These are phyloP conservation scores for Drosophila persimilis DNA, from an alignment of 1,140 invertebrate genomes.

Conservation along the genomic window DNA sequence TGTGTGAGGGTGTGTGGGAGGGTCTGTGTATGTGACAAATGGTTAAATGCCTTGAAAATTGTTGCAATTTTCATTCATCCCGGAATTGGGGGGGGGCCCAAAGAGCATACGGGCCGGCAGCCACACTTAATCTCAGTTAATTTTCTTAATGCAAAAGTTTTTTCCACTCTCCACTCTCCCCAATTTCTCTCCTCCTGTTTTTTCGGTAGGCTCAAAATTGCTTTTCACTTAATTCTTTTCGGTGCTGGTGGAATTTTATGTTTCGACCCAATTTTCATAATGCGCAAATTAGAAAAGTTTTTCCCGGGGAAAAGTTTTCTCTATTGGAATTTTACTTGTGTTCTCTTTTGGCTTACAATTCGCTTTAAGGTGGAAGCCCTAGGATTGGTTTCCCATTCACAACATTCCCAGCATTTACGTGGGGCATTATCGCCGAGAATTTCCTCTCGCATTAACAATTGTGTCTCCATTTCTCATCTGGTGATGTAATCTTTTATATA, in stretches of 20 bases:
- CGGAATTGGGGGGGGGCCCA: background rate
- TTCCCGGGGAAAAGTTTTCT: slow-evolving; percentile 23
- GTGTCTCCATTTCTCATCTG: slow-evolving; percentile 56
- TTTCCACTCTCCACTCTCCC: slow-evolving; percentile 49
- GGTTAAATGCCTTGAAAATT: slow-evolving; percentile 75
- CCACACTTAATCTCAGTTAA: slow-evolving; percentile 79
- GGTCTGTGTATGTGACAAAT: slow-evolving; percentile 64
- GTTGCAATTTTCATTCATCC: slow-evolving; percentile 59
- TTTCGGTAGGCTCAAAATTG: slow-evolving; percentile 53
- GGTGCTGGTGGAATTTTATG: slow-evolving; percentile 15
- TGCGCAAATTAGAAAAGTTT: slow-evolving; percentile 79
- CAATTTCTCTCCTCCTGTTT: slow-evolving; percentile 19
- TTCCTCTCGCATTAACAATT: slow-evolving; percentile 41
- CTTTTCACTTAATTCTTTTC: slow-evolving; percentile 46
- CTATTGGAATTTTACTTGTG: slow-evolving; percentile 14
- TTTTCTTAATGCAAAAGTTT: slow-evolving; percentile 80
- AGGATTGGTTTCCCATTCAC: slow-evolving; percentile 69
- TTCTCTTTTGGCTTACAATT: slow-evolving; percentile 6
- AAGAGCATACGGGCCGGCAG: background rate
- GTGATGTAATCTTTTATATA: slow-evolving; percentile 77
- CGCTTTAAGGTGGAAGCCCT: slow-evolving; percentile 60
- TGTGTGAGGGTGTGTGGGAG: slow-evolving; percentile 7
- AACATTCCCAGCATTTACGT: slow-evolving; percentile 53
- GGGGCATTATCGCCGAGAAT: slow-evolving; percentile 64
- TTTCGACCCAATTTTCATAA: slow-evolving; percentile 68